These are phyloP conservation scores for Aplocera efformata DNA, from an alignment of 2,888 invertebrate genomes.

Conservation along the genomic window DNA sequence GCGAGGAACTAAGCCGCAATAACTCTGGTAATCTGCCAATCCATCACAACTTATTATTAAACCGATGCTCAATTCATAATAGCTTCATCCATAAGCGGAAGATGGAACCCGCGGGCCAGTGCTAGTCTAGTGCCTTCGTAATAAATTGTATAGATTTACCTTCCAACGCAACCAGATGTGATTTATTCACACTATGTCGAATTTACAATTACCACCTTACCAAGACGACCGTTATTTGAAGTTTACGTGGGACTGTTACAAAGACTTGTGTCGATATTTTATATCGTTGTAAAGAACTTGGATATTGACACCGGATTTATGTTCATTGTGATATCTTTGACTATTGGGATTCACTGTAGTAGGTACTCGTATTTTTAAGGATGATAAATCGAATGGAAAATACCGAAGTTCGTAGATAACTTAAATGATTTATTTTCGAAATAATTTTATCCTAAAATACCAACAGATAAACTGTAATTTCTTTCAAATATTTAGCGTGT, in stretches of 20 bases:
- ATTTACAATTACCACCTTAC: conserved; percentile 67
- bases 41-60: conserved; percentile 5
- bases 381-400: not conserved
- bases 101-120: conserved; percentile 22
- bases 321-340: conserved; percentile 10
- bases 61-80: conserved; percentile 13
- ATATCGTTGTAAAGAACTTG: conserved; percentile 36
- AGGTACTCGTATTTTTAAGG: conserved; percentile 1
- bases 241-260: conserved; percentile 43
- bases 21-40: conserved; percentile 12
- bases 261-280: conserved; percentile 35
- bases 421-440: too few relatives aligned
- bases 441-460: too few relatives aligned
- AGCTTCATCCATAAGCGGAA: conserved; percentile 22
- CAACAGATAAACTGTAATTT: too few relatives aligned
- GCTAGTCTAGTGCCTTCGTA: conserved; percentile 38
- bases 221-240: conserved; percentile 52
- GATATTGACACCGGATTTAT: conserved; percentile 32
- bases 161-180: conserved; percentile 59
- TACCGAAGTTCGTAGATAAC: not conserved
- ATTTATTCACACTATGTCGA: conserved; percentile 71
- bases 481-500: too few relatives aligned
- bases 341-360: conserved; percentile 5
- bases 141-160: conserved; percentile 66
- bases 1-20: conserved; percentile 11